Evolutionary conservation across 2,888 invertebrate genomes (phyloP).

Genomic region (Ferdinandea cuprea): DNA sequence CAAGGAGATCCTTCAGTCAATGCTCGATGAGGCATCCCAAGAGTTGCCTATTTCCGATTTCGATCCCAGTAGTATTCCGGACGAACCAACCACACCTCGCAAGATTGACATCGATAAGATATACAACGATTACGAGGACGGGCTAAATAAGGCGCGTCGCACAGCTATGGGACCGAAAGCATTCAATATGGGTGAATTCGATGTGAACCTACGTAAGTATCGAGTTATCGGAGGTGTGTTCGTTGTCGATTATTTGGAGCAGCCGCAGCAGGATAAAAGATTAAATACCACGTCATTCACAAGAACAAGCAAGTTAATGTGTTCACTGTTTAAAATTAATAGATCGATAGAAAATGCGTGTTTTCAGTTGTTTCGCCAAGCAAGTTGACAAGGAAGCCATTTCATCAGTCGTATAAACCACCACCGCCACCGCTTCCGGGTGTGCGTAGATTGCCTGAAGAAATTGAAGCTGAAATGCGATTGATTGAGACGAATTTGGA

Average conservation of each 20-base stretch:
- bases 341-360: not conserved
- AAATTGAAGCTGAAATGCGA: constrained; percentile 91
- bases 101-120: constrained; percentile 82
- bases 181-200: constrained; percentile 84
- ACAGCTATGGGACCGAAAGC: constrained; percentile 80
- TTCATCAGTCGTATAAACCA: constrained; percentile 87
- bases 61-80: constrained; percentile 77
- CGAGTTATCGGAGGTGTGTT: constrained; percentile 90
- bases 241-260: constrained; percentile 88
- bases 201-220: constrained; percentile 90
- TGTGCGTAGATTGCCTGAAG: constrained; percentile 89
- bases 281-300: constrained; percentile 81
- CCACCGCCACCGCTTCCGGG: constrained; percentile 87
- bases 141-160: constrained; percentile 80
- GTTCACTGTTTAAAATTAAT: not conserved
- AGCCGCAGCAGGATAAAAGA: constrained; percentile 88
- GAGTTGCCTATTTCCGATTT: constrained; percentile 79
- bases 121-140: constrained; percentile 82
- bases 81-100: constrained; percentile 77
- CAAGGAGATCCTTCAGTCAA: constrained; percentile 81
- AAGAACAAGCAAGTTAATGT: constrained; percentile 78
- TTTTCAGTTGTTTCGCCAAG: constrained; percentile 82
- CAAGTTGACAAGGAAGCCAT: constrained; percentile 85
- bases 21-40: constrained; percentile 80
- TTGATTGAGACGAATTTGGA: constrained; percentile 89